Evolutionary conservation across 23 tunicate species (phyloP), one percentile per base, ranked within the genome.

Genomic region (Halocynthia roretzi): DNA sequence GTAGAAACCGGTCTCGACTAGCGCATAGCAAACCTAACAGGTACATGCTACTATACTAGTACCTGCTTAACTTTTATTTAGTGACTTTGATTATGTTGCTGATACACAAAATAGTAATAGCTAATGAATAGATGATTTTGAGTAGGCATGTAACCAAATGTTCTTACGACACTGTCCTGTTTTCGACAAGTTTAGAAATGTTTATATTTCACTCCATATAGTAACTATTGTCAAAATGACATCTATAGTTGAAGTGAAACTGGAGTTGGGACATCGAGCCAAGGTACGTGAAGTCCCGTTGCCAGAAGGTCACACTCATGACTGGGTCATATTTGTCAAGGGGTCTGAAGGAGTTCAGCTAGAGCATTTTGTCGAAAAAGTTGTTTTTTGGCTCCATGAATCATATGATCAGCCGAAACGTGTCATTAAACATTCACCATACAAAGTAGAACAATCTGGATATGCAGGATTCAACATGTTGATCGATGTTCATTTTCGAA

Each of bases 311-410:
- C 96, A 89, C 52, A 89, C 96, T 7, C 96, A 89, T 80, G 96
- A 89, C 6, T 89, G 96, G 96, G 71, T 80, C 70, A 85, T 89
- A 11, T 89, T 83, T 83, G 96, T 89, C 6, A 89, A 80, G 70
- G 96, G 96, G 8, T 77, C 88, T 22, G 95, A 88, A 44, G 89
- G 85, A 51, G 80, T 83, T 72, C 61, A 44, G 15, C 72, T 89
- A 20, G 85, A 79, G 61, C 78, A 83, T 76, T 89, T 89, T 84
- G 88, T 89, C 56, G 96, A 89, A 84, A 89, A 89, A 67, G 96
- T 89, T 75, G 96, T 89, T 50, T 89, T 89, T 80, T 80, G 87
- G 87, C 85, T 89, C 6, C 96, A 89, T 70, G 88, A 89, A 12
- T 83, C 96, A 5, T 89, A 84, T 75, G 85, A 76, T 21, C 88